phyloP scores from a whole-genome alignment of 2,113 vertebrate genomes.

The Reinhardtius hippoglossoides region DNA sequence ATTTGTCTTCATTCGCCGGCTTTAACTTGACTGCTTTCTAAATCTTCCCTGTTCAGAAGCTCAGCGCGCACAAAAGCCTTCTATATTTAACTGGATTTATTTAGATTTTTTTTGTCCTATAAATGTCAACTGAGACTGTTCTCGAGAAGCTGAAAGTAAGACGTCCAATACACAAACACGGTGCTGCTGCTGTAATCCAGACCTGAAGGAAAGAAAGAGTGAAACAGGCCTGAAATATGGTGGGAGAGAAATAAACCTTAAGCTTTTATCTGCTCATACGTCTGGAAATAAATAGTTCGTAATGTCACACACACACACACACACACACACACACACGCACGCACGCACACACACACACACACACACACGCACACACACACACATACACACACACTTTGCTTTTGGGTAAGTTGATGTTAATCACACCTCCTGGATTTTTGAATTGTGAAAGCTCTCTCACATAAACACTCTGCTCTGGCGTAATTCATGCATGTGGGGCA shows the following conservation, averaged over 20 bases:
- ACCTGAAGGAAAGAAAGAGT: conserved; percentile 9
- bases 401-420: conserved; percentile 24
- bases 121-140: conserved; percentile 15
- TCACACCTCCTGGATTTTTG: conserved; percentile 41
- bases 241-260: conserved; percentile 5
- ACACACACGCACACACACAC: conserved; percentile 7
- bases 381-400: conserved; percentile 1
- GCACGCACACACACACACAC: conserved; percentile 7
- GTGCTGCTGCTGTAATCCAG: conserved; percentile 8
- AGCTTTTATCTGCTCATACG: conserved; percentile 35
- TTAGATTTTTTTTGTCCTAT: conserved; percentile 5
- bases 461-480: conserved; percentile 5
- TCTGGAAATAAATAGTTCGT: no score
- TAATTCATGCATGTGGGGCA: conserved; percentile 51
- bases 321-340: conserved; percentile 13
- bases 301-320: neutral
- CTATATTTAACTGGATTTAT: conserved; percentile 25
- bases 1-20: neutral
- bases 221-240: conserved; percentile 14
- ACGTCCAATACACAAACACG: neutral
- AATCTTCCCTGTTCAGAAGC: neutral
- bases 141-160: conserved; percentile 10
- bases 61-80: neutral
- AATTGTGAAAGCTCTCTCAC: conserved; percentile 13
- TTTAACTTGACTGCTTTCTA: conserved; percentile 3